phyloP scores from a whole-genome alignment of 1,140 invertebrate species.

The Ruditapes philippinarum region DNA sequence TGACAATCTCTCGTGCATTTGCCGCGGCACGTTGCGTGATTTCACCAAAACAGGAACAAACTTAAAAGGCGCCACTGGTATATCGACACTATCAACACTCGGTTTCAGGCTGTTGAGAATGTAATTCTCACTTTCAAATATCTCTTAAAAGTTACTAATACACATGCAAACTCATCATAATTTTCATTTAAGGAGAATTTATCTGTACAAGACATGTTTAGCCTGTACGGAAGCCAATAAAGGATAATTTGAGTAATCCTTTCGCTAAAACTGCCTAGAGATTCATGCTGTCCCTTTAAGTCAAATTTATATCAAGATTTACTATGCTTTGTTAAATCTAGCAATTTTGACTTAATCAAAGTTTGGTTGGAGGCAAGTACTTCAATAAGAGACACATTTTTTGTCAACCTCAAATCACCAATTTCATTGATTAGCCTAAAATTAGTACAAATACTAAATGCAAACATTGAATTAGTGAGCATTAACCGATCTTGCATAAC shows the following conservation, averaged over 20 bases:
- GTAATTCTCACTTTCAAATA: constrained; percentile 28
- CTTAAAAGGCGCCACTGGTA: constrained; percentile 13
- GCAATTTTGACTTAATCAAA: constrained; percentile 21
- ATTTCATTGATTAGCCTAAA: constrained; percentile 50
- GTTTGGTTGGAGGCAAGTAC: constrained; percentile 29
- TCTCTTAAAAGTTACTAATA: constrained; percentile 21
- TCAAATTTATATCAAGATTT: constrained; percentile 23
- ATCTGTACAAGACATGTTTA: neutral
- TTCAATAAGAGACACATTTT: constrained; percentile 11
- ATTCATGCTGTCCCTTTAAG: constrained; percentile 8
- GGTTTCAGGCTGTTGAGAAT: constrained; percentile 20
- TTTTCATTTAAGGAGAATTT: neutral
- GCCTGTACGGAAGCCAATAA: neutral
- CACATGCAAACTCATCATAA: constrained; percentile 24
- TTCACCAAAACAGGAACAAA: constrained; percentile 22
- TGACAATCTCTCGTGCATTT: constrained; percentile 29
- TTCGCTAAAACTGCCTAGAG: neutral
- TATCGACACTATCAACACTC: constrained; percentile 3
- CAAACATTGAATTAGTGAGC: constrained; percentile 60
- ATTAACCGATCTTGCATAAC: constrained; percentile 59
- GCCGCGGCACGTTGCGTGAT: neutral
- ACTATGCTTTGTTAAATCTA: constrained; percentile 24
- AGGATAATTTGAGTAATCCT: constrained; percentile 22
- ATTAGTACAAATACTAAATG: constrained; percentile 58
- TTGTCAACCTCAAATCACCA: constrained; percentile 49